These are phyloP conservation scores for Monoplex corrugatus DNA, from an alignment of 2,888 invertebrate genomes.

Conservation along the genomic window DNA sequence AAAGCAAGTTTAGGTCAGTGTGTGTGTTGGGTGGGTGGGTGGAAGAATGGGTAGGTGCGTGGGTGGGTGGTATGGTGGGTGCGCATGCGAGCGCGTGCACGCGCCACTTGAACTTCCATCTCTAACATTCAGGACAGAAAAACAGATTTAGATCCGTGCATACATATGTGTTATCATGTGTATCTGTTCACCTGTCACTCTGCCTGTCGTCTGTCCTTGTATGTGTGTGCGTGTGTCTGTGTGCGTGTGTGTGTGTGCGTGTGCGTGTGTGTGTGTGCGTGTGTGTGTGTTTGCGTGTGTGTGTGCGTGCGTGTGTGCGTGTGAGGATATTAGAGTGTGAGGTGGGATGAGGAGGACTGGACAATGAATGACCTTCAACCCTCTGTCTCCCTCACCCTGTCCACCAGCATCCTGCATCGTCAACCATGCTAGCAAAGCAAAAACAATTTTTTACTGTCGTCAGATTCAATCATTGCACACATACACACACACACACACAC, in stretches of 20 bases:
- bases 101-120: no score
- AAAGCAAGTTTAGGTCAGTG: no score
- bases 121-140: no score
- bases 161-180: no score
- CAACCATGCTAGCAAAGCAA: no score
- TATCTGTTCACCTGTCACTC: neutral
- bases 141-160: no score
- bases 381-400: no score
- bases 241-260: constrained; percentile 11
- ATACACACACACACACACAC: constrained; percentile 27
- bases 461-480: neutral
- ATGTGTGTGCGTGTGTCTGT: constrained; percentile 6
- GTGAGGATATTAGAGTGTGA: neutral
- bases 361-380: no score
- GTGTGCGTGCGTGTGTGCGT: neutral
- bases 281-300: neutral
- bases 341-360: no score
- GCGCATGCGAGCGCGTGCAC: no score
- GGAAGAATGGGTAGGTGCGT: neutral
- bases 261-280: constrained; percentile 10
- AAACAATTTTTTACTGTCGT: neutral
- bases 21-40: no score
- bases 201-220: neutral
- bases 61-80: neutral
- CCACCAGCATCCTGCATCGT: no score